phyloP scores from a whole-genome alignment of 2,797 vertebrate species.

The Lophius americanus region DNA sequence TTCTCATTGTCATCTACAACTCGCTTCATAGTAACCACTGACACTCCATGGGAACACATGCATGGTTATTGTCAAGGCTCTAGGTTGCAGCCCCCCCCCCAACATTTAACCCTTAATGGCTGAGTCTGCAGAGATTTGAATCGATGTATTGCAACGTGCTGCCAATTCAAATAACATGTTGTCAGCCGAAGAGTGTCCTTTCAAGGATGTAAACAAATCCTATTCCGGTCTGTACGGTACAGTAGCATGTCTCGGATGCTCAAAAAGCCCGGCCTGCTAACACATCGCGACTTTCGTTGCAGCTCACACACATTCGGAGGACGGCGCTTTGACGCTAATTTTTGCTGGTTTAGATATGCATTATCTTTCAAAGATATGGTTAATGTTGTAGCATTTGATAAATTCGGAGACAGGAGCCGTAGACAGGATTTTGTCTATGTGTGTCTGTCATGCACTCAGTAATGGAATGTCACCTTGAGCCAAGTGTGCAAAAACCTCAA shows the following conservation, averaged over 20 bases:
- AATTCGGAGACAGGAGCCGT: constrained; percentile 49
- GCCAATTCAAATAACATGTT: constrained; percentile 74
- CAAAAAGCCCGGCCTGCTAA: constrained; percentile 69
- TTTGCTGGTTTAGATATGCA: constrained; percentile 15
- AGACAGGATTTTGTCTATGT: constrained; percentile 38
- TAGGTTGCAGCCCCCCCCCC: constrained; percentile 16
- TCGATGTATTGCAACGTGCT: constrained; percentile 27
- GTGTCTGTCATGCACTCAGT: constrained; percentile 62
- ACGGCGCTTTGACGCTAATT: constrained; percentile 17
- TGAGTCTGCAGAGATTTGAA: constrained; percentile 21
- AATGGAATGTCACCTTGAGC: constrained; percentile 85
- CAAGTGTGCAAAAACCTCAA: constrained; percentile 76
- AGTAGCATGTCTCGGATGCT: constrained; percentile 60
- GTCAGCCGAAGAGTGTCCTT: constrained; percentile 61
- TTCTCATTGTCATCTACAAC: constrained; percentile 62
- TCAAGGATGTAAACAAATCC: constrained; percentile 74
- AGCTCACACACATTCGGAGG: constrained; percentile 35
- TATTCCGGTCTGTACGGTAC: constrained; percentile 33
- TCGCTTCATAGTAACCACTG: constrained; percentile 52
- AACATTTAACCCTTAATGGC: background rate
- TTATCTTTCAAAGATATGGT: constrained; percentile 23
- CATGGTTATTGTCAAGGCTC: constrained; percentile 20
- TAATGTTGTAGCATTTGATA: constrained; percentile 4
- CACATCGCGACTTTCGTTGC: constrained; percentile 47
- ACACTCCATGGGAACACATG: constrained; percentile 44